Percentiles rank a stretch among this genome's conserved stretches.
Conservation (phyloP, 2,888 invertebrate species). For the Anaspis maculata region DNA sequence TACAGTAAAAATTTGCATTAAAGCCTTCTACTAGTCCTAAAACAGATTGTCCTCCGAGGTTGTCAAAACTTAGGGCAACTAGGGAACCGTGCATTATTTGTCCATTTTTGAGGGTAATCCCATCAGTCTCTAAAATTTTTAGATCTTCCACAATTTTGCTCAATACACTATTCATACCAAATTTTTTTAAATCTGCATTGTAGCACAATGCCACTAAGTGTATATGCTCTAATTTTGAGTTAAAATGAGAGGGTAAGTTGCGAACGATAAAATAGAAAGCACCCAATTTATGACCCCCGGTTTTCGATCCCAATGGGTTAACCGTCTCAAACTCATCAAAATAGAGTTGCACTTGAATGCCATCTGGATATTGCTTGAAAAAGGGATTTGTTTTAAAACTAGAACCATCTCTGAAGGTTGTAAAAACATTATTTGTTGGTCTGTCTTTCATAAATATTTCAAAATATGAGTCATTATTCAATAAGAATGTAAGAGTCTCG, state of each 20-base stretch:
- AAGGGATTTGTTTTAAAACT: too few relatives aligned
- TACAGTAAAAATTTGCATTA: slow-evolving; percentile 18
- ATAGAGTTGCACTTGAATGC: slow-evolving; percentile 13
- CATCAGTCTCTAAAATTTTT: slow-evolving; percentile 11
- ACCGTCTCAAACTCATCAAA: slow-evolving; percentile 20
- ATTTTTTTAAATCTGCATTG: slow-evolving; percentile 10
- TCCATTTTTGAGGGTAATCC: slow-evolving; percentile 2
- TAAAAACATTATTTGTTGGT: too few relatives aligned
- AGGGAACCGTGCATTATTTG: slow-evolving; percentile 9
- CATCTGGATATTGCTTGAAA: not conserved
- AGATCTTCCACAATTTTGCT: slow-evolving; percentile 12
- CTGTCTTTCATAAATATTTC: not conserved
- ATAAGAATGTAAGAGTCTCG: slow-evolving; percentile 3
- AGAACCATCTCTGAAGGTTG: too few relatives aligned
- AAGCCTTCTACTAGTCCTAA: slow-evolving; percentile 21
- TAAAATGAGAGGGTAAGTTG: slow-evolving; percentile 12
- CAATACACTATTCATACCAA: slow-evolving; percentile 7
- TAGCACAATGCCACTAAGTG: slow-evolving; percentile 13
- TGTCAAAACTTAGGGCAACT: slow-evolving; percentile 15
- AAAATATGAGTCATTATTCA: slow-evolving; percentile 1
- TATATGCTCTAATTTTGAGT: slow-evolving; percentile 9
- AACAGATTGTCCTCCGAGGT: slow-evolving; percentile 18
- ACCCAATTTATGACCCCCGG: slow-evolving; percentile 15
- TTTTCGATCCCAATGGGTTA: slow-evolving; percentile 17
- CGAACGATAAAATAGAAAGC: slow-evolving; percentile 14